Conservation (phyloP, 2,113 vertebrate genomes). For the Chroicocephalus ridibundus region DNA sequence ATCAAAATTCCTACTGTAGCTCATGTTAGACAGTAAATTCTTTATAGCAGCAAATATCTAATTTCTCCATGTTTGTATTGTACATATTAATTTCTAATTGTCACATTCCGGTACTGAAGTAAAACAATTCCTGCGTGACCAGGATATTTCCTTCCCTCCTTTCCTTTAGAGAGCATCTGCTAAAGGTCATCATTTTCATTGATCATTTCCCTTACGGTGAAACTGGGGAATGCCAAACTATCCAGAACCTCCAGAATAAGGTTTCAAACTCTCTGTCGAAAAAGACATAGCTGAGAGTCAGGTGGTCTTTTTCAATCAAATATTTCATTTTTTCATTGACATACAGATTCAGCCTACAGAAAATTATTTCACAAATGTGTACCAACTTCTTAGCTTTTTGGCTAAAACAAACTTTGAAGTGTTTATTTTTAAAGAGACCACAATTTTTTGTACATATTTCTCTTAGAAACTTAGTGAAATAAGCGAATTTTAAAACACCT, state of each 20-base stretch:
- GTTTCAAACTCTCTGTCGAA: background rate
- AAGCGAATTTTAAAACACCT: background rate
- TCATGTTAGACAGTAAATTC: background rate
- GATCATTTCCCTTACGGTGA: background rate
- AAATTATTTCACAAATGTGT: background rate
- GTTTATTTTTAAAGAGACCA: background rate
- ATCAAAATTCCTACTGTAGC: background rate
- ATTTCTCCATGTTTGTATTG: background rate
- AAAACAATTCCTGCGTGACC: background rate
- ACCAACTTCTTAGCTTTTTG: background rate
- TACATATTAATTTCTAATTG: background rate
- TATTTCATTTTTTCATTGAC: background rate
- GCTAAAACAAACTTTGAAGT: background rate
- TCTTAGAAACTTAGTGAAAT: background rate
- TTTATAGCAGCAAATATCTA: background rate
- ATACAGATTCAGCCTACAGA: background rate
- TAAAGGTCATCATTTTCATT: background rate
- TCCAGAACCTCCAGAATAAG: background rate
- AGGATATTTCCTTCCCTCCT: background rate
- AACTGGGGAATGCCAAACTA: background rate
- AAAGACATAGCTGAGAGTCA: background rate
- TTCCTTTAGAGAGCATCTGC: background rate
- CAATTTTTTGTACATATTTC: background rate
- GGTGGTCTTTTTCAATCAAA: background rate
- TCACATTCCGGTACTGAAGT: background rate